These are phyloP conservation scores for Cremastinae sp. DNA, from an alignment of 2,888 invertebrate species.

Conservation along the genomic window DNA sequence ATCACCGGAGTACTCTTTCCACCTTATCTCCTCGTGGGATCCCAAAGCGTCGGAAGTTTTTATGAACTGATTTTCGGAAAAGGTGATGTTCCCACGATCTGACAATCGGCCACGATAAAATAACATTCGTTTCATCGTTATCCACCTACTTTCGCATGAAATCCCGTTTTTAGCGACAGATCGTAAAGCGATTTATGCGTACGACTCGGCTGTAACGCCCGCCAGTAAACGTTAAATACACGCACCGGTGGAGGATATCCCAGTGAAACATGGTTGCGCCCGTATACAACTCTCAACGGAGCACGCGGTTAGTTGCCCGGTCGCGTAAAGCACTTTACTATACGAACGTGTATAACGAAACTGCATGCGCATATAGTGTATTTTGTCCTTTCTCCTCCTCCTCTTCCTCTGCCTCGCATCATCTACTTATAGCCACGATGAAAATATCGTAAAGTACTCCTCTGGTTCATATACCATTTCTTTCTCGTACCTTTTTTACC, in stretches of 20 bases:
- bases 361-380: constrained; percentile 55
- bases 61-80: constrained; percentile 30
- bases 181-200: constrained; percentile 79
- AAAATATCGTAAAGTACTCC: constrained; percentile 74
- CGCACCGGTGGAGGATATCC: constrained; percentile 65
- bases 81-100: constrained; percentile 32
- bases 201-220: constrained; percentile 76
- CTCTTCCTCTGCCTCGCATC: constrained; percentile 68
- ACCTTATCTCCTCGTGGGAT: neutral
- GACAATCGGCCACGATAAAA: constrained; percentile 38
- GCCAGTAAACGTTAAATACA: constrained; percentile 77
- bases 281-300: constrained; percentile 54
- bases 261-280: constrained; percentile 24
- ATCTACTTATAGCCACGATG: constrained; percentile 76
- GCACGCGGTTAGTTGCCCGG: constrained; percentile 73
- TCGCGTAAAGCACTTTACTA: constrained; percentile 78
- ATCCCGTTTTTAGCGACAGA: constrained; percentile 79
- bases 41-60: too few relatives aligned
- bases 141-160: constrained; percentile 75
- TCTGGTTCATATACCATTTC: constrained; percentile 24
- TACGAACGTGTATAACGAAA: constrained; percentile 66
- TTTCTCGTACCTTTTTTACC: constrained; percentile 18
- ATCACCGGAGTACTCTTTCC: neutral
- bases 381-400: constrained; percentile 16
- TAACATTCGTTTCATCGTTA: constrained; percentile 54